phyloP scores from a whole-genome alignment of 2,113 vertebrate genomes.

The Onychorhynchus coronatus region DNA sequence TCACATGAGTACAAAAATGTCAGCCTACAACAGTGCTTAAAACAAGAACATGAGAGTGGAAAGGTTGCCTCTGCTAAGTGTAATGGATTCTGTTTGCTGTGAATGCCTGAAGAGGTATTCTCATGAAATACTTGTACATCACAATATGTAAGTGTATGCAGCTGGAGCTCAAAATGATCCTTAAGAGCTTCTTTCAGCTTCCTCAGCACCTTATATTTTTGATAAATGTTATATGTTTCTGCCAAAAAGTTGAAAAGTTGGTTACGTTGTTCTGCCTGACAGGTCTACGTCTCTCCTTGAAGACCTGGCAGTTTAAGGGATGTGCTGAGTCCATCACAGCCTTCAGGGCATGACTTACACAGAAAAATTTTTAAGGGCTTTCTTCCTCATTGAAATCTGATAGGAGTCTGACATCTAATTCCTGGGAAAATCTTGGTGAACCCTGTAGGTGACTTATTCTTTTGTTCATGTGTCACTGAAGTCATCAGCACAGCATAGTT shows the following conservation, averaged over 20 bases:
- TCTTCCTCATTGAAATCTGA: neutral
- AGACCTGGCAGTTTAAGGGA: neutral
- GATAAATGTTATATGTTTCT: neutral
- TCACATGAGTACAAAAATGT: neutral
- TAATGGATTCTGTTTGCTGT: neutral
- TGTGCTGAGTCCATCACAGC: neutral
- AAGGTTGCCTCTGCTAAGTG: neutral
- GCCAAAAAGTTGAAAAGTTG: neutral
- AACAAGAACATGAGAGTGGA: neutral
- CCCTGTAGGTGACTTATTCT: neutral
- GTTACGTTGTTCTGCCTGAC: neutral
- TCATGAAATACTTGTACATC: neutral
- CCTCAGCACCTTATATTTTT: neutral
- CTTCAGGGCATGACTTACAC: neutral
- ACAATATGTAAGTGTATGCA: neutral
- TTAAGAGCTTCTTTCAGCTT: neutral
- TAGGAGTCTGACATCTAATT: neutral
- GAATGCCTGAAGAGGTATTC: neutral
- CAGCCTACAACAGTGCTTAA: neutral
- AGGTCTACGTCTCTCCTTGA: neutral
- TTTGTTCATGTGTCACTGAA: neutral
- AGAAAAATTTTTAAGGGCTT: neutral
- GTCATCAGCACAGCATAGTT: neutral
- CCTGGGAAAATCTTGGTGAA: neutral
- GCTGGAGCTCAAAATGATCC: neutral